These are phyloP conservation scores for Pseudochaenichthys georgianus DNA, from an alignment of 2,797 vertebrate genomes.

Conservation along the genomic window DNA sequence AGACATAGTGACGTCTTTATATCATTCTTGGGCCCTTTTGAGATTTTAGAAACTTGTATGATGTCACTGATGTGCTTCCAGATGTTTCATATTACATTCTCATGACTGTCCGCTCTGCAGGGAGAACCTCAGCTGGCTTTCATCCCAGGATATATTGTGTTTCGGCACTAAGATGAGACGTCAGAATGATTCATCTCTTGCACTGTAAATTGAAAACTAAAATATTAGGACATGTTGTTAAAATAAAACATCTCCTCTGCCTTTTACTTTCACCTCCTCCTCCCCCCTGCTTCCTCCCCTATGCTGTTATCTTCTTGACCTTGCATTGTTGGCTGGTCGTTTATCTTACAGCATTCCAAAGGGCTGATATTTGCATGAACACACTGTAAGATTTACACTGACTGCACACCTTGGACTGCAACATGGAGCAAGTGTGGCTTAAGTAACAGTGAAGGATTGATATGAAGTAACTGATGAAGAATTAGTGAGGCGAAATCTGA, in stretches of 20 bases:
- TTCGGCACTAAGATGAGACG: constrained; percentile 1
- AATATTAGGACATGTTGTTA: constrained; percentile 17
- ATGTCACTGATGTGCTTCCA: constrained; percentile 44
- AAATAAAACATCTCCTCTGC: constrained; percentile 3
- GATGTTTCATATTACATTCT: constrained; percentile 58
- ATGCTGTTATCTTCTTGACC: constrained; percentile 49
- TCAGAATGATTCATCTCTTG: constrained; percentile 14
- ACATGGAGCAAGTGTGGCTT: neutral
- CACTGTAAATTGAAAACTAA: neutral
- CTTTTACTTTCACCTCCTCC: constrained; percentile 3
- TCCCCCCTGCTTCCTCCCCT: constrained; percentile 12
- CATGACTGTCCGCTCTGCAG: constrained; percentile 38
- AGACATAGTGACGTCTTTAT: constrained; percentile 16
- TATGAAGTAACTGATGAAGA: constrained; percentile 10
- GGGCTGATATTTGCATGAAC: constrained; percentile 26
- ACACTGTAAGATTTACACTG: neutral
- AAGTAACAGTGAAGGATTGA: neutral
- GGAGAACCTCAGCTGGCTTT: constrained; percentile 40
- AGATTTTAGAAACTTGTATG: constrained; percentile 21
- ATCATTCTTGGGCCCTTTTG: constrained; percentile 22
- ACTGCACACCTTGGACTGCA: neutral
- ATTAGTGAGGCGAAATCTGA: constrained; percentile 10
- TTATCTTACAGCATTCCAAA: constrained; percentile 29
- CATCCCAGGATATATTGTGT: constrained; percentile 6
- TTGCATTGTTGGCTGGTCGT: constrained; percentile 38